phyloP scores from a whole-genome alignment of 2,113 vertebrate genomes.

The Anarrhichthys ocellatus region DNA sequence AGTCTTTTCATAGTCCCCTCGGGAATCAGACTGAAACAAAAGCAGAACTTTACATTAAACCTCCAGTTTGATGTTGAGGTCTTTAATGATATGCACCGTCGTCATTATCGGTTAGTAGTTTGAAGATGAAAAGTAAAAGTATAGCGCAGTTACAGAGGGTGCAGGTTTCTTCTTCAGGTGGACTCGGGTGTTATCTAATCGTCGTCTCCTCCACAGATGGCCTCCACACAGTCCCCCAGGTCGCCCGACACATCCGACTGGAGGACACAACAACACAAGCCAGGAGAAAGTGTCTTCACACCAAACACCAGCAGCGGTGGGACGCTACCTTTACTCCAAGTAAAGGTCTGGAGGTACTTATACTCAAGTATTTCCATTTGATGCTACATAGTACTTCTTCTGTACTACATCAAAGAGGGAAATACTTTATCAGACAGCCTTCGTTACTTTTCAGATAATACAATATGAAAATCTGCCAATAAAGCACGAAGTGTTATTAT shows the following conservation, averaged over 20 bases:
- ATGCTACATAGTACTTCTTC: background rate
- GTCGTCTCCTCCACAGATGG: constrained; percentile 76
- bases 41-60: constrained; percentile 11
- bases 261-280: constrained; percentile 41
- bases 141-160: background rate
- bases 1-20: constrained; percentile 44
- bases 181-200: background rate
- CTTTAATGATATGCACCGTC: too few species aligned
- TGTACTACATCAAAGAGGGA: background rate
- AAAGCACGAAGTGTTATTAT: too few species aligned
- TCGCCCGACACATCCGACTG: constrained; percentile 67
- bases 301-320: background rate
- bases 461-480: background rate
- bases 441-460: background rate
- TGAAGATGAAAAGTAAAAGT: background rate
- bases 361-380: background rate
- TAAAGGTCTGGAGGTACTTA: background rate
- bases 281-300: background rate
- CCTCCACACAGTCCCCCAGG: constrained; percentile 47
- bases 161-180: constrained; percentile 10
- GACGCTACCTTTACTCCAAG: background rate
- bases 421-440: too few species aligned
- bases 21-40: constrained; percentile 66
- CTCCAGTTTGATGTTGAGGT: background rate
- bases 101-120: background rate